Evolutionary conservation across 2,888 invertebrate species (phyloP), one percentile per base, ranked within the genome.

Genomic region (Catocala sponsa): DNA sequence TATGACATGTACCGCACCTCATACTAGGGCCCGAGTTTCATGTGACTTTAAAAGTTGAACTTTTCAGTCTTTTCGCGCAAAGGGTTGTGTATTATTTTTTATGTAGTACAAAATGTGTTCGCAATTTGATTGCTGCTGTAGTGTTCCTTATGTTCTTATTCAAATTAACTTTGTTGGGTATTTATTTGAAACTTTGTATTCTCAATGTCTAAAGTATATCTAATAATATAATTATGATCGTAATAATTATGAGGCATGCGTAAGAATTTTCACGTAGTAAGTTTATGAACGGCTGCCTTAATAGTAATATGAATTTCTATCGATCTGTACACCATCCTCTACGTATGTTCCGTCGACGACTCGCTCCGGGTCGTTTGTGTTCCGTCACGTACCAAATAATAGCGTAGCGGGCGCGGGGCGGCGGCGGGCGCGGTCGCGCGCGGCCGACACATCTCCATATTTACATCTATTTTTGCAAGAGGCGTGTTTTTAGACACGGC

Each of bases 1-100:
- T 70, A 64, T 43, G 68, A 65, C 68, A 73, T 76, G 52, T 71
- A 63, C 68, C 66, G 68, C 75, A 65, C 65, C 68, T 79, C 81
- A 82, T 78, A 66, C 63, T 82, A 80, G 70, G 82, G 77, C 83
- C 84, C 80, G 68, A 80, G 83, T 83, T 83, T 85, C 85, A 85
- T 83, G 85, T 87, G 90, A 92, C 91, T 91, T 90, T 77, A 88
- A 92, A 93, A 92, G 92, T 93, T 91, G 87, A 92, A 91, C 90
- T 92, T 90, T 91, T 92, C 93, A 92, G 92, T 92, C 91, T 91
- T 91, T 94, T 92, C 92, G 93, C 94, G 94, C 93, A 94, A 94
- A 93, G 84, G 94, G 94, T 94, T 94, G 94, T 94, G 94, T 94
- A 92, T 94, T 92, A 92, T 93, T 94, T 93, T 84, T 94, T 94